Evolutionary conservation across 2,113 vertebrate genomes (phyloP), one percentile per base, ranked within the genome.

Genomic region (Prunella fulvescens): DNA sequence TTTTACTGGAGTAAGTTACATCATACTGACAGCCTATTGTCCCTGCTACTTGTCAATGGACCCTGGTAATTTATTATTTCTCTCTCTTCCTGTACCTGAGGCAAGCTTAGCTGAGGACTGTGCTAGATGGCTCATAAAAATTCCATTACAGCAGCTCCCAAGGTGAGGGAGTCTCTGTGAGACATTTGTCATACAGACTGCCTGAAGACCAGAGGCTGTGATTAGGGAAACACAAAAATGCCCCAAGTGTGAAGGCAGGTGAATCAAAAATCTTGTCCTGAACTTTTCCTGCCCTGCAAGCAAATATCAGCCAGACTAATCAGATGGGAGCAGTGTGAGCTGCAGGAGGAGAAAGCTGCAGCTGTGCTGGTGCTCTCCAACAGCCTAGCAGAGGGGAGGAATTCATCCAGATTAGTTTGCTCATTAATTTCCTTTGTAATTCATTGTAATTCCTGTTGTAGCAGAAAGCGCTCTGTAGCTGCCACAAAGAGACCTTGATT

Each of bases 11-110:
- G 4, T 87, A 70, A 90, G 29, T 74, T 83, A 70, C 35, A 53
- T 62, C 3, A 6, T 86, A 83, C 39, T 92, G 88, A 82, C 74
- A 97, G 67, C 12, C 56, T 81, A 83, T 93, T 94, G 90, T 88
- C 67, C 39, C 71, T 71, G 24, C 13, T 67, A 51, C 23, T 81
- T 96, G 56, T 60, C 65, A 86, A 18, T 51, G 51, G 24, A 74
- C 47, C 15, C 42, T 53, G 20, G 20, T 18, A 80, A 90, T 50
- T 60, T 65, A 29, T 70, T 93, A 28, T 48, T 93, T 86, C 33
- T 91, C 16, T 67, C 37, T 91, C 40, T 53, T 84, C 83, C 64
- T 92, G 23, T 66, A 65, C 65, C 69, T 4, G 0, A 86, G 82
- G 85, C 58, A 83, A 90, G 39, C 86, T 90, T 56, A 81, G 29